Evolutionary conservation across 2,797 vertebrate genomes (phyloP).

Genomic region (Galago senegalensis): DNA sequence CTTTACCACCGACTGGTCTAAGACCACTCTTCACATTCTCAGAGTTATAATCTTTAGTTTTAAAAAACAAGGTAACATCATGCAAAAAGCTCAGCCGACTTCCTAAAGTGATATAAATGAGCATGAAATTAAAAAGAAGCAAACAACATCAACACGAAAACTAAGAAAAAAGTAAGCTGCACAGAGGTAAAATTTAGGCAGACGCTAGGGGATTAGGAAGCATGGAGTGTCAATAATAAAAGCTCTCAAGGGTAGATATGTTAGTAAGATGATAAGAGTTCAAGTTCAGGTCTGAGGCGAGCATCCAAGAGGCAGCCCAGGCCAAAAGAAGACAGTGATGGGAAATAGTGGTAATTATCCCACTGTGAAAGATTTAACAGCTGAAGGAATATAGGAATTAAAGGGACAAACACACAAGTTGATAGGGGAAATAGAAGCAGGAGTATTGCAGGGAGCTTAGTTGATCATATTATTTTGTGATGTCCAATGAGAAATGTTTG

Average conservation of each 20-base stretch:
- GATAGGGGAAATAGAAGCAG: not conserved
- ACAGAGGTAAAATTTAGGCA: not conserved
- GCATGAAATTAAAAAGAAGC: not conserved
- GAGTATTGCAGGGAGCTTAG: not conserved
- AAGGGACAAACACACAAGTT: not conserved
- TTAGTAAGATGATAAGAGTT: not conserved
- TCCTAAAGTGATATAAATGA: not conserved
- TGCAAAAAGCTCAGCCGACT: not conserved
- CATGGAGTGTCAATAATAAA: too few species aligned
- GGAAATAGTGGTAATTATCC: not conserved
- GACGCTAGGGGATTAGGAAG: not conserved
- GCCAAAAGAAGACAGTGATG: not conserved
- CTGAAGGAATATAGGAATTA: not conserved
- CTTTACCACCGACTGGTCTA: not conserved
- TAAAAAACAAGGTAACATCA: not conserved
- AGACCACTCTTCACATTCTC: not conserved
- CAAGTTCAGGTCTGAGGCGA: too few species aligned
- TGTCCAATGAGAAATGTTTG: not conserved
- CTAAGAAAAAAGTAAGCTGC: not conserved
- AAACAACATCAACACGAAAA: too few species aligned
- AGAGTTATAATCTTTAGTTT: not conserved
- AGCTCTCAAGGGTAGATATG: too few species aligned
- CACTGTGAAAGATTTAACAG: not conserved
- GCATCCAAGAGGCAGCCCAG: accelerated
- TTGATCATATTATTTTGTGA: too few species aligned